Evolutionary conservation across 2,113 vertebrate genomes (phyloP), one percentile per base, ranked within the genome.

Genomic region (Phycodurus eques): DNA sequence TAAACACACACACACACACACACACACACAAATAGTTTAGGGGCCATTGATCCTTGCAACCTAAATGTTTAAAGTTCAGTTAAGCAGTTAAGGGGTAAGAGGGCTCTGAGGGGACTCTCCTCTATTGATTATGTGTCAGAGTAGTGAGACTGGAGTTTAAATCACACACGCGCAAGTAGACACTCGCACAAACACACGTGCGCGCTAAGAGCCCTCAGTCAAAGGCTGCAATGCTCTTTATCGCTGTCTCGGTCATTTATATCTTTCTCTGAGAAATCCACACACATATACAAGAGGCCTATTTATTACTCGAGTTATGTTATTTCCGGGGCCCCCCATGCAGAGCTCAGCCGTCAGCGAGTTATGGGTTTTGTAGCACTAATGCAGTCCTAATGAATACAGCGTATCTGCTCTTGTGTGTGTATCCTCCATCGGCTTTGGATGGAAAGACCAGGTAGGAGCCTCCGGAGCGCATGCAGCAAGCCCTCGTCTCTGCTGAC

Each of bases 61-160:
- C 92, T 94, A 94, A 96, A 95, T 92, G 92, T 95, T 97, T 96
- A 95, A 95, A 97, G 95, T 98, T 96, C 95, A 96, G 93, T 96
- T 96, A 96, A 96, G 94, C 95, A 95, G 95, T 96, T 95, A 95
- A 95, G 95, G 95, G 96, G 93, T 95, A 95, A 95, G 94, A 95
- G 94, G 95, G 93, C 94, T 96, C 95, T 86, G 69, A 95, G 95
- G 95, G 93, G 94, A 96, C 94, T 94, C 91, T 81, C 92, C 93
- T 89, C 90, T 92, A 97, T 98, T 95, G 96, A 98, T 97, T 97
- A 96, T 96, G 92, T 96, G 95, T 96, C 96, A 94, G 93, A 82
- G 88, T 89, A 90, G 94, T 94, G 92, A 93, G 93, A 92, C 93
- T 93, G 88, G 91, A 93, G 93, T 94, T 95, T 94, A 94, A 95